A percentile compares a stretch with the other conserved stretches of the same genome.
Evolutionary conservation across 2,113 vertebrate species (phyloP).

Genomic region (Verasper variegatus): DNA sequence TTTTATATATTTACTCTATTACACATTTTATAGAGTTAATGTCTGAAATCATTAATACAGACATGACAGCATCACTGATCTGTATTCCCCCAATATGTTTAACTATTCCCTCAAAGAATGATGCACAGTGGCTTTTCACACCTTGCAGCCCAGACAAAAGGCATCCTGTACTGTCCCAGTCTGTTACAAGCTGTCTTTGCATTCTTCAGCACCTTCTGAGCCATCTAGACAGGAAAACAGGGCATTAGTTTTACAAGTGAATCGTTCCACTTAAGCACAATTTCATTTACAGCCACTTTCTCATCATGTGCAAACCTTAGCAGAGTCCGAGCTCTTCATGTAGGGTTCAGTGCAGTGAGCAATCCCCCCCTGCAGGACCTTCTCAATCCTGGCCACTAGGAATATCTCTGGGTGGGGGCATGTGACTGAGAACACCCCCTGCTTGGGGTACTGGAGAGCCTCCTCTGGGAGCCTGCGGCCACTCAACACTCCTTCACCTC

Average conservation of each 20-base stretch:
- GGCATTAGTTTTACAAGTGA: not conserved
- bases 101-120: too few species aligned
- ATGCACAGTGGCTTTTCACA: conserved; percentile 49
- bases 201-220: conserved; percentile 98
- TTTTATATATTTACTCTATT: too few species aligned
- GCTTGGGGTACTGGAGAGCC: conserved; percentile 89
- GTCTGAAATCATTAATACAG: too few species aligned
- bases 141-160: conserved; percentile 98
- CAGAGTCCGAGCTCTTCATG: conserved; percentile 96
- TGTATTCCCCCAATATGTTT: too few species aligned
- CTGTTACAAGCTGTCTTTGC: conserved; percentile 93
- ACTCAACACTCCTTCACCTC: conserved; percentile 61
- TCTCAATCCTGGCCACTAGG: conserved; percentile 95
- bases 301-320: conserved; percentile 85
- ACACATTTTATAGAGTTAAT: too few species aligned
- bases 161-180: conserved; percentile 95
- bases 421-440: conserved; percentile 96
- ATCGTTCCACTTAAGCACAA: not conserved
- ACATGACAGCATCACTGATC: too few species aligned
- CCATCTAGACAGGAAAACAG: conserved; percentile 80
- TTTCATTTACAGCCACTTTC: not conserved
- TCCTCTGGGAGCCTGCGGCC: conserved; percentile 81
- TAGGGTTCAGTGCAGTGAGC: conserved; percentile 98
- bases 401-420: conserved; percentile 98
- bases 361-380: conserved; percentile 95